Evolutionary conservation across 2,113 vertebrate species (phyloP), one percentile per base, ranked within the genome.

Genomic region (Hippocampus abdominalis): DNA sequence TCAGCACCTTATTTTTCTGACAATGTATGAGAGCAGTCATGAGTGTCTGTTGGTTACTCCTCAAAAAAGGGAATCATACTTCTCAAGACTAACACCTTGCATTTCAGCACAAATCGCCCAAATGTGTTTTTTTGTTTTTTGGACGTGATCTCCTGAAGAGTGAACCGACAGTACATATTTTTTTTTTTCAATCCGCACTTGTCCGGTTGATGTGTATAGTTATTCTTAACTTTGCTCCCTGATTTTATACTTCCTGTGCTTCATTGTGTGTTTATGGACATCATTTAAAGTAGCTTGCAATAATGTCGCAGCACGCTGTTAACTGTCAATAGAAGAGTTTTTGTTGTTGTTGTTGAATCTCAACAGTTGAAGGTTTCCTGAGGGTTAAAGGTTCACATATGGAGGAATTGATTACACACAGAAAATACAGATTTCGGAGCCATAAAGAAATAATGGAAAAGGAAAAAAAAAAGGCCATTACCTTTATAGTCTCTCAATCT

Each of bases 351-450:
- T 67, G 49, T 57, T 72, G 21, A 78, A 75, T 70, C 53, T 77
- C 60, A 74, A 74, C 54, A 64, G 63, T 42, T 69, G 63, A 70
- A 53, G 69, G 64, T 72, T 87, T 79, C 83, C 83, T 82, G 80
- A 84, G 84, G 83, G 64, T 87, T 72, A 13, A 69, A 74, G 68
- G 62, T 77, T 69, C 66, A 72, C 16, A 75, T 53, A 9, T 29
- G 74, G 12, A 75, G 54, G 57, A 69, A 68, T 36, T 64, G 69
- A 66, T 32, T 74, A 46, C 39, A 77, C n/a, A 69, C 20, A 10
- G 60, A 70, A 25, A 66, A 66, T 21, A 74, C 13, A 60, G 15
- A 57, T 71, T 48, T 68, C 15, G 51, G n/a, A 25, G 49, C 49
- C 62, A 62, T 61, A 29, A 3, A 72, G 64, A 61, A 63, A 29